Conservation (phyloP, 2,888 invertebrate species). For the Pollenia amentaria region DNA sequence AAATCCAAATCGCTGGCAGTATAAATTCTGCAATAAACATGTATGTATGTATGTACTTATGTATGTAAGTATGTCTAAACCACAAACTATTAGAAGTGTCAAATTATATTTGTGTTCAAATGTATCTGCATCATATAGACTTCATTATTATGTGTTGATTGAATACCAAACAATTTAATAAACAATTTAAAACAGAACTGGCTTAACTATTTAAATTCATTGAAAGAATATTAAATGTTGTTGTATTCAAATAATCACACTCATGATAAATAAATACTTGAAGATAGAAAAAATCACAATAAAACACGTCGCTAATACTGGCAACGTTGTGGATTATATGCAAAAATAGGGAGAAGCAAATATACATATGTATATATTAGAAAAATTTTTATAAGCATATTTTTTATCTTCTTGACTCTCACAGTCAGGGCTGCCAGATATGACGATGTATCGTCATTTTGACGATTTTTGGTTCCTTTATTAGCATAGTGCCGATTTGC, state of each 20-base stretch:
- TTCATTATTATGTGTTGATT: constrained; percentile 17
- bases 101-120: constrained; percentile 26
- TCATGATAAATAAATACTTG: neutral
- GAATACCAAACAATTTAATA: constrained; percentile 19
- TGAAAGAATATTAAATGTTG: constrained; percentile 19
- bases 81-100: constrained; percentile 41
- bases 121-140: constrained; percentile 11
- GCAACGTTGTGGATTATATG: neutral
- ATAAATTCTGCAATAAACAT: constrained; percentile 7
- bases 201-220: constrained; percentile 19
- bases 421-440: too few relatives aligned
- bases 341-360: neutral
- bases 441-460: too few relatives aligned
- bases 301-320: neutral
- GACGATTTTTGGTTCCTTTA: too few relatives aligned
- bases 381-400: constrained; percentile 6
- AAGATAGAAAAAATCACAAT: neutral
- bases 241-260: constrained; percentile 16
- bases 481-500: too few relatives aligned
- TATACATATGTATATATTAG: neutral
- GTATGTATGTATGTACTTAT: too few relatives aligned
- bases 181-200: constrained; percentile 30
- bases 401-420: constrained; percentile 1
- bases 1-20: constrained; percentile 1
- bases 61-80: too few relatives aligned